A percentile compares a stretch with the other conserved stretches of the same genome.
Evolutionary conservation across 2,888 invertebrate species (phyloP).

Genomic region (Chrysomela aeneicollis): DNA sequence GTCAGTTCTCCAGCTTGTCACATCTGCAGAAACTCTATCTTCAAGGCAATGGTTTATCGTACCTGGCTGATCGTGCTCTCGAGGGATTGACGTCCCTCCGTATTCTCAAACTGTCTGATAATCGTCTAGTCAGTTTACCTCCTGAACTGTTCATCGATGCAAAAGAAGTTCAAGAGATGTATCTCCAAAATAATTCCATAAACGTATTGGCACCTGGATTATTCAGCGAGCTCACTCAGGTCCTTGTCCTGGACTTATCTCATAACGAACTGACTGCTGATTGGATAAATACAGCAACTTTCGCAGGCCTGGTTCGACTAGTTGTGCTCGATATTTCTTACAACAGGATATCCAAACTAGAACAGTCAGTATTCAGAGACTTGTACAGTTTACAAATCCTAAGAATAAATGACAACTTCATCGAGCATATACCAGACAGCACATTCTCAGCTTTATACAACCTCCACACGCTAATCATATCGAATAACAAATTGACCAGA

Average conservation of each 20-base stretch:
- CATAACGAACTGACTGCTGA: conserved; percentile 82
- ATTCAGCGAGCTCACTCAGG: conserved; percentile 77
- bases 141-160: conserved; percentile 83
- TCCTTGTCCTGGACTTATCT: conserved; percentile 79
- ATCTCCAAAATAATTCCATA: conserved; percentile 83
- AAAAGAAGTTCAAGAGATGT: conserved; percentile 79
- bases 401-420: conserved; percentile 79
- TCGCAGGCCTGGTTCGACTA: conserved; percentile 77
- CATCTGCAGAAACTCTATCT: conserved; percentile 78
- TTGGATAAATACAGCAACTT: conserved; percentile 84
- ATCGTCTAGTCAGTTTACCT: conserved; percentile 80
- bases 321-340: conserved; percentile 80
- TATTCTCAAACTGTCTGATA: conserved; percentile 80
- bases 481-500: conserved; percentile 79
- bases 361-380: conserved; percentile 79
- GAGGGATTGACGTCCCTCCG: conserved; percentile 77
- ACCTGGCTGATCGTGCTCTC: conserved; percentile 80
- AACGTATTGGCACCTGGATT: conserved; percentile 82
- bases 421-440: conserved; percentile 79
- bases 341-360: conserved; percentile 78
- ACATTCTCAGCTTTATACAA: conserved; percentile 79
- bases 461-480: conserved; percentile 81
- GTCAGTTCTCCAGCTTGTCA: conserved; percentile 74
- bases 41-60: conserved; percentile 78
- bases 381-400: conserved; percentile 82